Evolutionary conservation across 2,888 invertebrate species (phyloP), one percentile per base, ranked within the genome.

Genomic region (Cataglyphis altisquamis): DNA sequence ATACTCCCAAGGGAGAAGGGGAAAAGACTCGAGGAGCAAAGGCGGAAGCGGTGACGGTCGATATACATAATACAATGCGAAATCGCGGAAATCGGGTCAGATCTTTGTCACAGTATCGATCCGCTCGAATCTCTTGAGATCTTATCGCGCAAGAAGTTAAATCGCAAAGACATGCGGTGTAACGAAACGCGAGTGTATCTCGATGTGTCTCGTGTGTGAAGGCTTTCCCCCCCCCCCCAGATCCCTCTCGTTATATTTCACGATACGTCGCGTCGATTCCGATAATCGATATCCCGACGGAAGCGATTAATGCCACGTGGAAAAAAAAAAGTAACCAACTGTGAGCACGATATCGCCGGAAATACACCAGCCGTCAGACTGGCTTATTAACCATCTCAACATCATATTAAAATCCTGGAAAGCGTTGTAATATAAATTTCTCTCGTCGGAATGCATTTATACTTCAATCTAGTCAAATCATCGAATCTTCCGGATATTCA

Each of bases 61-160:
- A 77, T 67, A 1, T 25, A 25, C 25, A 25, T 25, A 77, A 41
- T 25, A 25, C 66, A 18, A 67, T n/a, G 52, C 39, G 29, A 57
- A 77, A 77, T 77, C 68, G 55, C 75, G 29, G n/a, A 77, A 77
- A 77, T 55, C 41, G 15, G 77, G 77, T 77, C 67, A 67, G 68
- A 77, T 67, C 77, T 64, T 77, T 67, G 67, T 64, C 67, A n/a
- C 74, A 36, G 63, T 77, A 67, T 77, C 77, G 77, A 77, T 77
- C 36, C 67, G 12, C 29, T 55, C 55, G 75, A 75, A 39, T 55
- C 39, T 66, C 25, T 55, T 18, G 12, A n/a, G 60, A 73, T 73
- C 73, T 73, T 73, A 62, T 32, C n/a, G 29, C 41, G 72, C 29
- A 4, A 67, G 73, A n/a, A 21, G 25, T 41, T 18, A 25, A 55